Evolutionary conservation across 2,888 invertebrate genomes (phyloP).

Genomic region (Noctua fimbriata): DNA sequence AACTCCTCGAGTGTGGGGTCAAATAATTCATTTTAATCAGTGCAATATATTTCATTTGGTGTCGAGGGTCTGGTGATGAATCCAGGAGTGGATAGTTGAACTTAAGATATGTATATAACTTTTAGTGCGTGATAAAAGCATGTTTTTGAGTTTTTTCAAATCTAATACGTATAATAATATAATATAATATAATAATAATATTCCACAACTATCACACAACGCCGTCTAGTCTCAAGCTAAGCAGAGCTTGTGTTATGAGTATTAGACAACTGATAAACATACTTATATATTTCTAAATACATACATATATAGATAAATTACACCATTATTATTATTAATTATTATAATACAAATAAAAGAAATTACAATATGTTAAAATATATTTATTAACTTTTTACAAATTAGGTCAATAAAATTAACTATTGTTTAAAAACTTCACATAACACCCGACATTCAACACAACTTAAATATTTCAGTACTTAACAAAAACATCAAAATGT

Average conservation of each 20-base stretch:
- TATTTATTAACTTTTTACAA: constrained; percentile 87
- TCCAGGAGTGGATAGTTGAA: background rate
- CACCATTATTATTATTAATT: no score
- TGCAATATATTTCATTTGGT: no score
- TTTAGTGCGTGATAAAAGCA: background rate
- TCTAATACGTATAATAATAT: no score
- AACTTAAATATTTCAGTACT: constrained; percentile 78
- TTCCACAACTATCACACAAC: no score
- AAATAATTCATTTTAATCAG: no score
- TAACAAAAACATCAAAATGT: constrained; percentile 72
- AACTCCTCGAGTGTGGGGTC: background rate
- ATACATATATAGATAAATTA: no score
- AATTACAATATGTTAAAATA: constrained; percentile 81
- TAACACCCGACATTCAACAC: constrained; percentile 75
- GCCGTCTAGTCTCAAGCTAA: no score
- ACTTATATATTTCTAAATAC: no score
- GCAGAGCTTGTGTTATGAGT: no score
- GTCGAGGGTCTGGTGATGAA: background rate
- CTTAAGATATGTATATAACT: background rate
- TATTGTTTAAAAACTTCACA: constrained; percentile 78
- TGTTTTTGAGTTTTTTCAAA: background rate
- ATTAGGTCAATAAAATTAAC: constrained; percentile 81
- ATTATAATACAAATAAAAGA: constrained; percentile 15
- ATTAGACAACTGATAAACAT: no score
- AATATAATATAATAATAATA: no score